Percentiles rank a stretch among this genome's conserved stretches.
These are phyloP conservation scores for Drosophila subsilvestris DNA, from an alignment of 2,888 invertebrate species.

Conservation along the genomic window DNA sequence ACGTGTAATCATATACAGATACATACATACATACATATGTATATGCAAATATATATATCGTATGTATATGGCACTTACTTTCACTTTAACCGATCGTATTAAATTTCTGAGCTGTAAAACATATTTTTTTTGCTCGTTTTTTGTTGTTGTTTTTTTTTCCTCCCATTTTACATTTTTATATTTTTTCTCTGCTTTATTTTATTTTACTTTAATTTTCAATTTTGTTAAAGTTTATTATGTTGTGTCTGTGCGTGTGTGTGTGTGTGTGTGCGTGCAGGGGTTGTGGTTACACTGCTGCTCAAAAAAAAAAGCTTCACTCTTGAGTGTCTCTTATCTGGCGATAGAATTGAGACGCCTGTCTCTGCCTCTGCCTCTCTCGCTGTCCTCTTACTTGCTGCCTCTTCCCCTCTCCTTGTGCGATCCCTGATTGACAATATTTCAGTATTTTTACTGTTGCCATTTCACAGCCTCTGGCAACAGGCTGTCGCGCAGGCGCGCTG, in stretches of 20 bases:
- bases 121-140: slow-evolving; percentile 65
- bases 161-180: slow-evolving; percentile 39
- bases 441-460: slow-evolving; percentile 62
- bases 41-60: slow-evolving; percentile 40
- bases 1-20: slow-evolving; percentile 23
- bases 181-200: slow-evolving; percentile 41
- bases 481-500: slow-evolving; percentile 38
- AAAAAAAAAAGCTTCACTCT: slow-evolving; percentile 36
- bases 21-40: background rate
- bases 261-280: slow-evolving; percentile 1
- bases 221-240: slow-evolving; percentile 71
- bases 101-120: slow-evolving; percentile 78
- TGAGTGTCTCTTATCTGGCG: slow-evolving; percentile 35
- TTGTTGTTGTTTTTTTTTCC: slow-evolving; percentile 43
- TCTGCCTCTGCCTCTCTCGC: slow-evolving; percentile 12
- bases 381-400: background rate
- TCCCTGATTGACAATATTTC: slow-evolving; percentile 70
- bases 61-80: slow-evolving; percentile 64
- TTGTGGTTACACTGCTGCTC: slow-evolving; percentile 12
- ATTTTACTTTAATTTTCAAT: slow-evolving; percentile 51
- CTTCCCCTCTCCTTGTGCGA: slow-evolving; percentile 8
- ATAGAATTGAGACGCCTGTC: slow-evolving; percentile 27
- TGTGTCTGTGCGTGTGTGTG: background rate
- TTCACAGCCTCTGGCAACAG: slow-evolving; percentile 39
- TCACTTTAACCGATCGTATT: slow-evolving; percentile 76